These are phyloP conservation scores for Limnodromus scolopaceus DNA, from an alignment of 2,797 vertebrate genomes.

Conservation along the genomic window DNA sequence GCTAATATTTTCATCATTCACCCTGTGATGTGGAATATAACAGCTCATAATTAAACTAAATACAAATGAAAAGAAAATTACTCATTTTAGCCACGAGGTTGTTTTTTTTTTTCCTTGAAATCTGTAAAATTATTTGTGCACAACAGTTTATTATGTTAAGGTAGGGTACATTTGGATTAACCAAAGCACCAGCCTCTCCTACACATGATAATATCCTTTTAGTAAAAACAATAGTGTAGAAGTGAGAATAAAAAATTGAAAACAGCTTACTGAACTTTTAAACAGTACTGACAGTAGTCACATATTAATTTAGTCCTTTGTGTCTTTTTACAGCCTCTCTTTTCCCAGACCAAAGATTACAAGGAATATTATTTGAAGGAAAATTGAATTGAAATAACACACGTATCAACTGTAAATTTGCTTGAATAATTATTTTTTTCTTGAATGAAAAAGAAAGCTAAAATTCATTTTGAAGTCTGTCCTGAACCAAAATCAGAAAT, in stretches of 20 bases:
- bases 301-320: neutral
- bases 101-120: neutral
- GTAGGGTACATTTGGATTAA: neutral
- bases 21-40: neutral
- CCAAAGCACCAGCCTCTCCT: neutral
- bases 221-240: neutral
- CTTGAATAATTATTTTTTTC: neutral
- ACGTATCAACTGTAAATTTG: neutral
- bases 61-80: neutral
- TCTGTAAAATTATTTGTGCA: neutral
- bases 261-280: neutral
- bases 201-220: neutral
- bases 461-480: neutral
- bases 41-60: neutral
- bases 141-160: neutral
- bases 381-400: neutral
- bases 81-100: neutral
- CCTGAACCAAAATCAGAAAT: neutral
- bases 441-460: neutral
- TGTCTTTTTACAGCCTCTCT: neutral
- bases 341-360: neutral
- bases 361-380: neutral
- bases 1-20: neutral
- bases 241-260: neutral
- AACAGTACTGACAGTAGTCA: neutral